Evolutionary conservation across 2,113 vertebrate species (phyloP), one percentile per base, ranked within the genome.

Genomic region (Xenopus laevis): DNA sequence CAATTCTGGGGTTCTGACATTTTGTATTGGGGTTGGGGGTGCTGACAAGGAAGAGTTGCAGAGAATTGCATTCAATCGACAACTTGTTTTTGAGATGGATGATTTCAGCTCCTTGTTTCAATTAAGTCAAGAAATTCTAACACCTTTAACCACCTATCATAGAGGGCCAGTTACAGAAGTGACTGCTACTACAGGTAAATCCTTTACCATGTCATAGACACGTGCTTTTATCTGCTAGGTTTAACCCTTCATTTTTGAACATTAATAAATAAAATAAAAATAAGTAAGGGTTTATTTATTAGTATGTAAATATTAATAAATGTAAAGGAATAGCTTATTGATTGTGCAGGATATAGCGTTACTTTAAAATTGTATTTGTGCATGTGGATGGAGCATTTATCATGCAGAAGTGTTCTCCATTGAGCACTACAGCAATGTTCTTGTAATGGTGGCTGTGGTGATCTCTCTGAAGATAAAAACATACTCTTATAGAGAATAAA

Each of bases 21-120:
- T 95, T 83, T 92, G 92, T 59, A 86, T 99, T 21, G 95, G 95
- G 78, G 79, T 91, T 80, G 89, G 85, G 65, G 92, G 79, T 87
- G 95, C 91, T 7, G 83, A 94, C 75, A 79, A 83, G 50, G 76
- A 63, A 10, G 89, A 92, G 40, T 82, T 98, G 27, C 85, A 78
- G 76, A 83, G 84, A 64, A 92, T 96, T 64, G 96, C 96, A 71
- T 98, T 98, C 91, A 93, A 94, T 80, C 91, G 92, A 61, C 81
- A 86, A 78, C 88, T 98, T 88, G 94, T 95, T 65, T 95, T 94
- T 81, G 87, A 88, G 77, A 23, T 86, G 82, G 94, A 83, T 78
- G 94, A 95, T 87, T 92, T 97, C 84, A 89, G 92, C 69, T n/a
- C 40, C 30, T 82, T 98, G 82, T 1, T 87, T 68, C 88, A 86